A percentile compares a stretch with the other conserved stretches of the same genome.
Conservation (phyloP, 2,113 vertebrate species). For the Channa argus region DNA sequence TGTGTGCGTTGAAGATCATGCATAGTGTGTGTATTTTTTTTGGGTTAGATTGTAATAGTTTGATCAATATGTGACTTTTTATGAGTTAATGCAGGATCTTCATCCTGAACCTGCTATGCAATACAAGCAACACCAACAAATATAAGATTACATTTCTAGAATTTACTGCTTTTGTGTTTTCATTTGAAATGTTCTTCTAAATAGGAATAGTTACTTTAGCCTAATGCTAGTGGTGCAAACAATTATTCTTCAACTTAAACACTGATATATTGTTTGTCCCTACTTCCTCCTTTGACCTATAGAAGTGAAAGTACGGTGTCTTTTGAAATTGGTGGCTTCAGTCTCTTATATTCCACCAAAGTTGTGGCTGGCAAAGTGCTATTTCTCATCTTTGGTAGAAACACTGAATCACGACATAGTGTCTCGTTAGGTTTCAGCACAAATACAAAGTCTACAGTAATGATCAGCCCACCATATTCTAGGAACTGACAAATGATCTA, state of each 20-base stretch:
- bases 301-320: too few species aligned
- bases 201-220: not conserved
- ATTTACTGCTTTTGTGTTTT: not conserved
- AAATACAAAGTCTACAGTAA: not conserved
- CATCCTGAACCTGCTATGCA: not conserved
- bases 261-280: too few species aligned
- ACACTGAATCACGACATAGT: too few species aligned
- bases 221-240: not conserved
- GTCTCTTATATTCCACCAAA: too few species aligned
- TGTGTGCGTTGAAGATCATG: conserved; percentile 30
- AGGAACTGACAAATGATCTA: not conserved
- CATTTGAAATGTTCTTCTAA: not conserved
- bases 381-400: too few species aligned
- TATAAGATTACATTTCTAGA: not conserved
- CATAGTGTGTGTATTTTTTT: conserved; percentile 10
- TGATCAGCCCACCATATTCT: not conserved
- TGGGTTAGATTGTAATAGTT: conserved; percentile 8
- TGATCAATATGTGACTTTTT: conserved; percentile 25
- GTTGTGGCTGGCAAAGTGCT: too few species aligned
- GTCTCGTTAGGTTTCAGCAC: too few species aligned
- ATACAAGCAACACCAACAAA: not conserved
- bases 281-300: too few species aligned
- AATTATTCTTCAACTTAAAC: too few species aligned
- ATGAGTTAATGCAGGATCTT: conserved; percentile 12
- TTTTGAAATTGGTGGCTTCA: too few species aligned